These are phyloP conservation scores for Cryptocephalus moraei DNA, from an alignment of 2,888 invertebrate genomes.

Conservation along the genomic window DNA sequence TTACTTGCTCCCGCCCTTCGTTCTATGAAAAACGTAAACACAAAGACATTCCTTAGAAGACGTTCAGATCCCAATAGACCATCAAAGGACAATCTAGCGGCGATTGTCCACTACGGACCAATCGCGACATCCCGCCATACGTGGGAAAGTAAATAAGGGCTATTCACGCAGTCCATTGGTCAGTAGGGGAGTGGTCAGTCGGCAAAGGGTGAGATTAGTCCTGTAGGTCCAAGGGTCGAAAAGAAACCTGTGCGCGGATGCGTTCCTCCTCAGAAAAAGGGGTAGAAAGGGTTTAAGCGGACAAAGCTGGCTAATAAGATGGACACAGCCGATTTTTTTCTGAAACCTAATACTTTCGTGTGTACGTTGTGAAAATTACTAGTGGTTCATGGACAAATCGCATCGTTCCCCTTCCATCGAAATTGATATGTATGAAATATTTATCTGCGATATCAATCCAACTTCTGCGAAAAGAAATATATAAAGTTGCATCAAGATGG, in stretches of 20 bases:
- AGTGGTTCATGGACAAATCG: too few species aligned
- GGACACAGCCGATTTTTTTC: too few species aligned
- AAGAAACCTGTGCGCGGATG: too few species aligned
- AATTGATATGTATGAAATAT: not conserved
- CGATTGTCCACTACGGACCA: not conserved
- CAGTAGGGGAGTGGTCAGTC: constrained; percentile 35
- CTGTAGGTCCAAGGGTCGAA: not conserved
- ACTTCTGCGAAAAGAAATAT: constrained; percentile 8
- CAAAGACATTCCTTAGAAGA: not conserved
- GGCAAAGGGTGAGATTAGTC: not conserved
- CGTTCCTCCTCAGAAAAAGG: too few species aligned
- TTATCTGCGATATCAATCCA: constrained; percentile 5
- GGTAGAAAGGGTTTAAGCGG: too few species aligned
- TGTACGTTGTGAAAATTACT: too few species aligned
- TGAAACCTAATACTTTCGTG: too few species aligned
- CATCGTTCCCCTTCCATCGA: not conserved
- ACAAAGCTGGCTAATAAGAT: too few species aligned
- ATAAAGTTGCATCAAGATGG: constrained; percentile 8
- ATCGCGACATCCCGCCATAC: not conserved
- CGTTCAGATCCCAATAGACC: not conserved
- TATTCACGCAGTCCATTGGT: constrained; percentile 31
- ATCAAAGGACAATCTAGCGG: not conserved
- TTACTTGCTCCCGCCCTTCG: not conserved
- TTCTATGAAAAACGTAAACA: not conserved
- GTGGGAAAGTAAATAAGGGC: constrained; percentile 11